A percentile compares a stretch with the other conserved stretches of the same genome.
These are phyloP conservation scores for Nowickia ferox DNA, from an alignment of 2,888 invertebrate species.

Conservation along the genomic window DNA sequence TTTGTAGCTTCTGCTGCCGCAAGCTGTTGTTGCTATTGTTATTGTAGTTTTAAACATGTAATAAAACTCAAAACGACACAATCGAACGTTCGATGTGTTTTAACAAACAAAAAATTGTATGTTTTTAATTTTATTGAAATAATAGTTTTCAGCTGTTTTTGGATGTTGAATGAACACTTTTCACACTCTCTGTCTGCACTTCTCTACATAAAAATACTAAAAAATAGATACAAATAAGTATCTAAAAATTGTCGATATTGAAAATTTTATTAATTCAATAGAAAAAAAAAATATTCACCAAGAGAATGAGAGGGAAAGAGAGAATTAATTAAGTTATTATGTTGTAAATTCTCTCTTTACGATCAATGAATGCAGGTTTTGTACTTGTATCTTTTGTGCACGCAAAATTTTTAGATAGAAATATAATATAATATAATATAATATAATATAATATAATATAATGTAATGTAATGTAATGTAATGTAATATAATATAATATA, in stretches of 20 bases:
- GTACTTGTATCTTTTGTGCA: background rate
- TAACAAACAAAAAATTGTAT: slow-evolving; percentile 21
- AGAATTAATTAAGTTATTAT: background rate
- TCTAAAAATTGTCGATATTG: background rate
- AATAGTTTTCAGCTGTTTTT: slow-evolving; percentile 44
- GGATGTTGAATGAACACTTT: slow-evolving; percentile 35
- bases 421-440: too few species aligned
- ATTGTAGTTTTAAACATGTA: slow-evolving; percentile 43
- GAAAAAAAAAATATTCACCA: slow-evolving; percentile 7
- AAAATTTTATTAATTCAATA: background rate
- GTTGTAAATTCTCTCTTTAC: background rate
- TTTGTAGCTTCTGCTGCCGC: slow-evolving; percentile 4
- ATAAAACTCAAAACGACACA: slow-evolving; percentile 59
- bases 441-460: too few species aligned
- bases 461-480: too few species aligned
- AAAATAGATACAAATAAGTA: background rate
- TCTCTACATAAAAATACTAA: slow-evolving; percentile 12
- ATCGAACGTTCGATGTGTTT: slow-evolving; percentile 48
- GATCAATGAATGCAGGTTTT: too few species aligned
- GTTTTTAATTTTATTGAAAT: slow-evolving; percentile 42
- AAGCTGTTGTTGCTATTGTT: slow-evolving; percentile 41
- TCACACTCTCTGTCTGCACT: background rate
- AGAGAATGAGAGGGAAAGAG: background rate
- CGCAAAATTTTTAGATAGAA: slow-evolving; percentile 21
- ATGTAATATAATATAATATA: too few species aligned